Conservation (phyloP, 2,113 vertebrate species). For the Tupaia tana region DNA sequence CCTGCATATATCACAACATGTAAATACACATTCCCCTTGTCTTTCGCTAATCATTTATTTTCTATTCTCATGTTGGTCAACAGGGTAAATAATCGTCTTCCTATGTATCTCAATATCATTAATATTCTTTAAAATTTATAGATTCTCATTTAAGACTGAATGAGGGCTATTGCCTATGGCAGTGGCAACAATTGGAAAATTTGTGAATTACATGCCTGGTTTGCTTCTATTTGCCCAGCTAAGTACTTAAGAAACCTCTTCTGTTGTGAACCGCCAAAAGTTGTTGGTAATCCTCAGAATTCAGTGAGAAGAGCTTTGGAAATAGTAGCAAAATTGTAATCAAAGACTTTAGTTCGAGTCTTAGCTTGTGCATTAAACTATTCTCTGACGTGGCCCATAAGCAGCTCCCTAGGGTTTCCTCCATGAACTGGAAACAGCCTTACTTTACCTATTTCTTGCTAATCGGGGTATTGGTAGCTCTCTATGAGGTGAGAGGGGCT, state of each 20-base stretch:
- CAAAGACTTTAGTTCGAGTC: background rate
- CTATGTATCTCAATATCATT: background rate
- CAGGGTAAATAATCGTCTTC: background rate
- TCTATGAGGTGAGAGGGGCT: accelerated
- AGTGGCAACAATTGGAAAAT: background rate
- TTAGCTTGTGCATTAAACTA: accelerated
- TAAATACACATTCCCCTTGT: constrained; percentile 49
- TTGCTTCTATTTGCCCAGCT: background rate
- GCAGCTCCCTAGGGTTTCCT: background rate
- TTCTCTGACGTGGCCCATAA: background rate
- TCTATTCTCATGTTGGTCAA: background rate
- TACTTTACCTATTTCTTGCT: background rate
- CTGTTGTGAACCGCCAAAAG: background rate
- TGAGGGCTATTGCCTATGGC: background rate
- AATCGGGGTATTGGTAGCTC: background rate
- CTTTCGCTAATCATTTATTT: constrained; percentile 29
- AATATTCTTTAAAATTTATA: constrained; percentile 7
- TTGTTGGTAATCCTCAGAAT: background rate
- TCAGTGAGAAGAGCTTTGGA: background rate
- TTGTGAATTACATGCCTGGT: background rate
- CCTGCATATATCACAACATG: constrained; percentile 38
- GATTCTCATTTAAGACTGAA: background rate
- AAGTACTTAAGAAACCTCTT: background rate
- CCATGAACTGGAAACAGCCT: background rate
- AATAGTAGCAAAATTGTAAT: background rate